Conservation (phyloP, 2,113 vertebrate species). For the Setophaga kirtlandii region DNA sequence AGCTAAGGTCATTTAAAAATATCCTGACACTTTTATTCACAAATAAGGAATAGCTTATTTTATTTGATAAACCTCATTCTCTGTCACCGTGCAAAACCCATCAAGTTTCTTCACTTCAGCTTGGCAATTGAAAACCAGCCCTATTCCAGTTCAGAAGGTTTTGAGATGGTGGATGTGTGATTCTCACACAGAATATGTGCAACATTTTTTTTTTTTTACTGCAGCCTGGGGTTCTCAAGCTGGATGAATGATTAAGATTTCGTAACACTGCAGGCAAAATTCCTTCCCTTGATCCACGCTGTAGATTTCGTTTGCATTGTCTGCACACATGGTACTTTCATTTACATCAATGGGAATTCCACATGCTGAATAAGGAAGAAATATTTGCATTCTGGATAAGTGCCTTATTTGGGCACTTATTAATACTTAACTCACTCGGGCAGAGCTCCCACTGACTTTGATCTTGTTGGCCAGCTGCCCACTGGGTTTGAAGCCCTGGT, state of each 20-base stretch:
- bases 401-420: conserved; percentile 12
- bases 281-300: conserved; percentile 24
- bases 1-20: not conserved
- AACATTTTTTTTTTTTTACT: not conserved
- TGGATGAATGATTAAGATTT: conserved; percentile 18
- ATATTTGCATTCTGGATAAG: conserved; percentile 55
- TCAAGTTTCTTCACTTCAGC: not conserved
- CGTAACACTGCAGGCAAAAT: conserved; percentile 20
- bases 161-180: not conserved
- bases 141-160: not conserved
- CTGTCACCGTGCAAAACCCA: not conserved
- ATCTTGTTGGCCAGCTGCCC: not conserved
- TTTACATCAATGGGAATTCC: conserved; percentile 62
- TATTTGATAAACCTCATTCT: not conserved
- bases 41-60: not conserved
- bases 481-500: not conserved
- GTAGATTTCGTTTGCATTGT: conserved; percentile 31
- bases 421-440: not conserved
- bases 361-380: conserved; percentile 42
- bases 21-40: not conserved
- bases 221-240: not conserved
- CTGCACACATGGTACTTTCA: conserved; percentile 17
- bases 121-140: not conserved
- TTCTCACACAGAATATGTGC: not conserved
- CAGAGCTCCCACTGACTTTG: not conserved